Evolutionary conservation across 2,797 vertebrate genomes (phyloP), one percentile per base, ranked within the genome.

Genomic region (Sebastes steindachneri): DNA sequence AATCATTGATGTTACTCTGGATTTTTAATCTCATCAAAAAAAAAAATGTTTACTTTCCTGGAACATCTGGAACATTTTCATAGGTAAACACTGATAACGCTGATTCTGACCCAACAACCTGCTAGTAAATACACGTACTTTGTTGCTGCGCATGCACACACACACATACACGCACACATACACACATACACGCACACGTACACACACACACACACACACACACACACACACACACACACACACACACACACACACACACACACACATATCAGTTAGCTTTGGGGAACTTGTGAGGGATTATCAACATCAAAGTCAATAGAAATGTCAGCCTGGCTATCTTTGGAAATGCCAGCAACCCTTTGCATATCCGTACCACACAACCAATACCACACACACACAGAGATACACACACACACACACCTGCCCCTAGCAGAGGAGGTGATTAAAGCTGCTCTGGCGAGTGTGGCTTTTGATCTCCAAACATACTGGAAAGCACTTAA

Each of bases 241-340:
- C 5, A n/a, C 75, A 74, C 84, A 80, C 82, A 89, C 29, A 81
- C 70, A 25, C 23, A 28, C 26, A 26, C 5, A n/a, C 75, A 74
- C 84, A 80, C 82, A 89, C 29, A 81, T 86, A 92, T 95, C 95
- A 95, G 92, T 95, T 96, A 94, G 95, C 97, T 97, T 97, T 96
- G 95, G 94, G 91, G 95, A 94, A 97, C 95, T 97, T 97, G 97
- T 97, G 95, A 97, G 95, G 96, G 97, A 97, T 98, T 97, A 98
- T 97, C 96, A 97, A 97, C 97, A 97, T 98, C 97, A 99, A 99
- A 99, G 97, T 96, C 95, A 95, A 94, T 96, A 97, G 97, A 98
- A 99, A 98, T 98, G 97, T 97, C 96, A 96, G 95, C 92, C 95
- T 95, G 96, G 95, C 97, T 96, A 96, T 97, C 96, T 97, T 97